Conservation (phyloP, 30 jellyfish, hydroid and myxozoan genomes). For the Aurelia sp. region DNA sequence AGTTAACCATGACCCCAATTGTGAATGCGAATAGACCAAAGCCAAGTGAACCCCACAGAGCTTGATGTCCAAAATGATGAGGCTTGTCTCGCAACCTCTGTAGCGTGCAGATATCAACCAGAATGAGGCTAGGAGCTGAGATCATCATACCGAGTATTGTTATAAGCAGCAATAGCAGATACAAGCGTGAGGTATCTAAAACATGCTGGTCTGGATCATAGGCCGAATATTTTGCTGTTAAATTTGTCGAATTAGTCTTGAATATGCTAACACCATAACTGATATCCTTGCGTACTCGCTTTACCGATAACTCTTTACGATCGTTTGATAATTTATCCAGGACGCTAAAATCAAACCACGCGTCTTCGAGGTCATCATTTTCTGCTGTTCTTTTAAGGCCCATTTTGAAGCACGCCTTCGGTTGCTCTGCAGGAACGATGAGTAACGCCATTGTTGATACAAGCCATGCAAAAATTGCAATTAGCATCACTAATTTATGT, state of each 20-base stretch:
- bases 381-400: constrained; percentile 73
- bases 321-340: constrained; percentile 27
- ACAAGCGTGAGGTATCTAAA: constrained; percentile 75
- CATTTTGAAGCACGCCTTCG: constrained; percentile 93
- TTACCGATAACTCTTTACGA: constrained; percentile 7
- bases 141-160: constrained; percentile 87
- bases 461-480: constrained; percentile 86
- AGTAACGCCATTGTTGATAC: constrained; percentile 80
- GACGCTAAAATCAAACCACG: constrained; percentile 78
- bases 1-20: constrained; percentile 76
- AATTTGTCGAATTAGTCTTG: constrained; percentile 57
- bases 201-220: constrained; percentile 95
- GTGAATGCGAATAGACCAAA: constrained; percentile 77
- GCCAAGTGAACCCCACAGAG: constrained; percentile 95
- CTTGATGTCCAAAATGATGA: constrained; percentile 84
- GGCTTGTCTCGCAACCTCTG: constrained; percentile 76
- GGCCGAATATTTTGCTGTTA: constrained; percentile 82
- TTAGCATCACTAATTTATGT: constrained; percentile 70
- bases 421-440: constrained; percentile 90
- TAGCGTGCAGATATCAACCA: constrained; percentile 88
- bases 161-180: constrained; percentile 64
- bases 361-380: constrained; percentile 52
- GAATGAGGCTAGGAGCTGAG: constrained; percentile 89
- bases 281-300: constrained; percentile 38
- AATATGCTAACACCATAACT: constrained; percentile 29